Evolutionary conservation across 2,113 vertebrate genomes (phyloP), one percentile per base, ranked within the genome.

Genomic region (Pituophis catenifer): DNA sequence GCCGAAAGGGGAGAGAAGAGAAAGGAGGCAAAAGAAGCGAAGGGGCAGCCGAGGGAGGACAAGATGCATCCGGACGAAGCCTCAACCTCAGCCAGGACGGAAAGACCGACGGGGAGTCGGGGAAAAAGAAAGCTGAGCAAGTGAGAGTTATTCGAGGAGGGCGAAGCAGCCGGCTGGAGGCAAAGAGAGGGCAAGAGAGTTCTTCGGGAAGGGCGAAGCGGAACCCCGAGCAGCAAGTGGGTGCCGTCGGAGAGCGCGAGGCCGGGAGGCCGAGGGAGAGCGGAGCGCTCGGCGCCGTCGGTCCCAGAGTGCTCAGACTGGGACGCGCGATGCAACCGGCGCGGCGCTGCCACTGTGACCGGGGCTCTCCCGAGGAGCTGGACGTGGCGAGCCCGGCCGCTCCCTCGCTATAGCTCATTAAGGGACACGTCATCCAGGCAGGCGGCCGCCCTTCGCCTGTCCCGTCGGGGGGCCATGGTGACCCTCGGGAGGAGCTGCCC

Each of bases 381-480:
- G 81, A 13, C 53, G 21, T 11, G 5, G 24, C 0, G 10, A 62
- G 91, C 38, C 1, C 59, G 12, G 57, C 17, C 52, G 58, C 70
- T 8, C 8, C 88, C 44, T 62, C 7, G 5, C n/a, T 93, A 54
- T 94, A 92, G 92, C 86, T 92, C 94, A 92, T 92, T 57, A 55
- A 95, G 93, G 88, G 95, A 95, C 94, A 94, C 91, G 95, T 86
- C 57, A 87, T n/a, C 26, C 44, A 50, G 86, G 44, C 86, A 38
- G n/a, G 62, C 92, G 7, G 89, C 24, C 57, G 55, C 86, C 52
- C 58, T 50, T 59, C 92, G 93, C 50, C 96, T 33, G n/a, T 23
- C 89, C 93, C 90, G 89, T 95, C 94, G 92, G 96, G 94, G 81
- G 75, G 55, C 50, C 91, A 89, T 91, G 94, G 94, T 91, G 92